A percentile compares a stretch with the other conserved stretches of the same genome.
Conservation (phyloP, 1,140 invertebrate genomes). For the Calycopis cecrops region DNA sequence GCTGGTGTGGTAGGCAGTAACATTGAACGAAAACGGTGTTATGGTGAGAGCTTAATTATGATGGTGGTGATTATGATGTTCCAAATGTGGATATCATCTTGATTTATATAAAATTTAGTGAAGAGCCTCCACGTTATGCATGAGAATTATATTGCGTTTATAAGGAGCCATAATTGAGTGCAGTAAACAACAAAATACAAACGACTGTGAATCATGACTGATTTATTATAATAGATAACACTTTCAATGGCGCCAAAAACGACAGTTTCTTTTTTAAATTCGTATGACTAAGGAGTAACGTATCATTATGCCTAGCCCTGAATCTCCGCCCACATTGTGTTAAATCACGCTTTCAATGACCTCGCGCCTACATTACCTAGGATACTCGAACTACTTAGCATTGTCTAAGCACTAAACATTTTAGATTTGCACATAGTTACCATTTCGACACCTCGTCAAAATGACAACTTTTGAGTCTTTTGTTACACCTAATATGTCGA, state of each 20-base stretch:
- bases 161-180: too few species aligned
- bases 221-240: neutral
- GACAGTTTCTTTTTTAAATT: conserved; percentile 2
- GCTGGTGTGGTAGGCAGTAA: neutral
- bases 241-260: conserved; percentile 4
- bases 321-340: neutral
- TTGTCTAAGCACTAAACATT: conserved; percentile 7
- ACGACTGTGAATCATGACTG: neutral
- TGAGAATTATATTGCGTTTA: too few species aligned
- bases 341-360: conserved; percentile 3
- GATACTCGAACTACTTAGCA: conserved; percentile 2
- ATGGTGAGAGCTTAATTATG: neutral
- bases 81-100: conserved; percentile 2
- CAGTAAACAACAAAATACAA: conserved; percentile 1
- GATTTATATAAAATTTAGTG: neutral
- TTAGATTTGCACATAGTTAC: neutral
- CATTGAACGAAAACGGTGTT: conserved; percentile 7
- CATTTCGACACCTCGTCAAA: neutral
- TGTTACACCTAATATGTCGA: too few species aligned
- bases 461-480: neutral
- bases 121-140: neutral
- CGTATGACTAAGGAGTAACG: conserved; percentile 7
- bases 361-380: conserved; percentile 11
- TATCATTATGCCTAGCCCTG: conserved; percentile 9
- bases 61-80: neutral